These are phyloP conservation scores for Pelecanus crispus DNA, from an alignment of 2,113 vertebrate species.

Conservation along the genomic window DNA sequence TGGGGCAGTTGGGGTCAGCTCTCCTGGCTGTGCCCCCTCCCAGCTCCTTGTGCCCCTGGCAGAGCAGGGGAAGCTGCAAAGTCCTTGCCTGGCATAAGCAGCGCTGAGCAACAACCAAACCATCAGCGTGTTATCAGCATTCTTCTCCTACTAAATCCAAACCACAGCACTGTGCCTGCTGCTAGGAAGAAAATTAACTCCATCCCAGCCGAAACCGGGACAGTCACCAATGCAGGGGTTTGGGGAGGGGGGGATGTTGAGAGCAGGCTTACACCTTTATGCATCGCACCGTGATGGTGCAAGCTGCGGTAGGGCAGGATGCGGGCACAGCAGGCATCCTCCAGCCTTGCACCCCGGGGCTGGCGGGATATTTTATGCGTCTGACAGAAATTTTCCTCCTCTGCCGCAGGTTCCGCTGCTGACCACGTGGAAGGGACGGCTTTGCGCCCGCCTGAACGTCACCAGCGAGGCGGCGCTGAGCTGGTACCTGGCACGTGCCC, in stretches of 20 bases:
- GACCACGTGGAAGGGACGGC: conserved; percentile 80
- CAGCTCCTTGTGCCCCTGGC: no score
- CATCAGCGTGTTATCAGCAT: no score
- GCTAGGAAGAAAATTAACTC: no score
- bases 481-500: conserved; percentile 83
- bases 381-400: accelerated
- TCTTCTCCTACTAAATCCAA: no score
- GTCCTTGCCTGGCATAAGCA: no score
- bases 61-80: no score
- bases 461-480: conserved; percentile 74
- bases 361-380: accelerated
- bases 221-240: accelerated
- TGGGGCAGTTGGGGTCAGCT: no score
- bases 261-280: background rate
- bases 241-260: accelerated
- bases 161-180: no score
- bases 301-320: accelerated
- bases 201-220: no score
- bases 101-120: no score
- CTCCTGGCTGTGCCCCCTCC: no score
- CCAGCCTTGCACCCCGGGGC: accelerated
- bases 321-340: background rate
- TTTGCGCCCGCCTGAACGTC: conserved; percentile 83
- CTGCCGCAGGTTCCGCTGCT: conserved; percentile 76
- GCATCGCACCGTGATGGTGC: accelerated